These are phyloP conservation scores for Junonia oenone DNA, from an alignment of 2,888 invertebrate genomes.

Conservation along the genomic window DNA sequence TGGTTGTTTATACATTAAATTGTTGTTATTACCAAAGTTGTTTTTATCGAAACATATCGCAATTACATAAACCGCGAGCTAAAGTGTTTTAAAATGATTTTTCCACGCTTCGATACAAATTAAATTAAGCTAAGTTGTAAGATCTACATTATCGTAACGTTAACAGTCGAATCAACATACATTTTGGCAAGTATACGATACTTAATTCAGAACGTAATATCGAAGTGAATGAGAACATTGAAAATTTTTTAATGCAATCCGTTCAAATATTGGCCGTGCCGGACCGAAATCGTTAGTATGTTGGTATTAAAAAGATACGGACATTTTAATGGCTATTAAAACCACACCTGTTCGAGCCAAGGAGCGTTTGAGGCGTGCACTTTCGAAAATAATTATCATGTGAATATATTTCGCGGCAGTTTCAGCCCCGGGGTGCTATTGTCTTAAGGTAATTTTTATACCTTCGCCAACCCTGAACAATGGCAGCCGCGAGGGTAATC, in stretches of 20 bases:
- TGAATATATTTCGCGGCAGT: slow-evolving; percentile 68
- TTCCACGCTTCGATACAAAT: slow-evolving; percentile 7
- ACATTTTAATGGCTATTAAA: slow-evolving; percentile 48
- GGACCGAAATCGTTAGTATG: slow-evolving; percentile 25
- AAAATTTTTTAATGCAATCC: slow-evolving; percentile 24
- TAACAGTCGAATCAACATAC: slow-evolving; percentile 12
- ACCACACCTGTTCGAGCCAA: slow-evolving; percentile 52
- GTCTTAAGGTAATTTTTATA: slow-evolving; percentile 75
- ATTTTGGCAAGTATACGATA: slow-evolving; percentile 5
- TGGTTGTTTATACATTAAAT: neutral
- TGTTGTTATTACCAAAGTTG: neutral
- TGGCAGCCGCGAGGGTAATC: slow-evolving; percentile 51
- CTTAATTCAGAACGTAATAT: slow-evolving; percentile 15
- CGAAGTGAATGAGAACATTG: slow-evolving; percentile 15
- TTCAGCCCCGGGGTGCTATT: slow-evolving; percentile 72
- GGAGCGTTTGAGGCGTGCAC: slow-evolving; percentile 66
- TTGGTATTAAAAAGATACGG: slow-evolving; percentile 31
- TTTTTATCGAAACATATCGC: neutral
- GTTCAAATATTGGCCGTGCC: slow-evolving; percentile 20
- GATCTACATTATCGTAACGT: slow-evolving; percentile 16
- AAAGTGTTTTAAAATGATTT: slow-evolving; percentile 4
- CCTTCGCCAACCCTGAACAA: slow-evolving; percentile 73
- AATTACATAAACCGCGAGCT: neutral
- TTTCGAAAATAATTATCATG: slow-evolving; percentile 47
- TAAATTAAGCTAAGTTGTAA: slow-evolving; percentile 16